These are phyloP conservation scores for Trididemnum nubilum DNA, from an alignment of 23 tunicate genomes.

Conservation along the genomic window DNA sequence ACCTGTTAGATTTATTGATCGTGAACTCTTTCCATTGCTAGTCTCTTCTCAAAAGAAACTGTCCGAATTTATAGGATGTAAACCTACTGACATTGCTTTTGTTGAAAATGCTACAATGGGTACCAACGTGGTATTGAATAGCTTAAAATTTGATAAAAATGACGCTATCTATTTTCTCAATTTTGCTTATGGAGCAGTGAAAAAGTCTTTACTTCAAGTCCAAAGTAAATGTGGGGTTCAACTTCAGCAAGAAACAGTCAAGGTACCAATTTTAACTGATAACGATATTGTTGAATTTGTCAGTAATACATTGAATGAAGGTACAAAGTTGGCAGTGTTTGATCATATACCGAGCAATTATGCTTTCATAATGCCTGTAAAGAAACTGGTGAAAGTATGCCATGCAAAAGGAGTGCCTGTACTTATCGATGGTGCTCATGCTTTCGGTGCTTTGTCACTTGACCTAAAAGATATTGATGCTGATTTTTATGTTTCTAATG, in stretches of 20 bases:
- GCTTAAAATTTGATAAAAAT: slow-evolving; percentile 43
- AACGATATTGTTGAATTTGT: slow-evolving; percentile 57
- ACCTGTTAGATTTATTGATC: slow-evolving; percentile 78
- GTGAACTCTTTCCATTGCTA: slow-evolving; percentile 75
- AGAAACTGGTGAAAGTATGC: slow-evolving; percentile 57
- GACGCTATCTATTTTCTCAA: slow-evolving; percentile 61
- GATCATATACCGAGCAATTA: slow-evolving; percentile 85
- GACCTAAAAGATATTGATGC: slow-evolving; percentile 51
- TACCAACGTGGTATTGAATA: slow-evolving; percentile 69
- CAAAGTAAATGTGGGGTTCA: slow-evolving; percentile 48
- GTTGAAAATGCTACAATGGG: slow-evolving; percentile 83
- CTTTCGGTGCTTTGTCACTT: slow-evolving; percentile 56
- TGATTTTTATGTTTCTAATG: slow-evolving; percentile 75
- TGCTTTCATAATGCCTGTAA: slow-evolving; percentile 71
- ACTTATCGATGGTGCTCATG: slow-evolving; percentile 91
- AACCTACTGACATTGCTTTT: slow-evolving; percentile 64
- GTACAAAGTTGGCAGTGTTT: slow-evolving; percentile 70
- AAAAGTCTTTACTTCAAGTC: slow-evolving; percentile 58
- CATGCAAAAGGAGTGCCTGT: slow-evolving; percentile 77
- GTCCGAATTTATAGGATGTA: slow-evolving; percentile 72
- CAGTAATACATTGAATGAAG: slow-evolving; percentile 32
- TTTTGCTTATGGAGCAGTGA: slow-evolving; percentile 88
- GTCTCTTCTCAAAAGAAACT: slow-evolving; percentile 64
- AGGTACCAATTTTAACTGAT: slow-evolving; percentile 46
- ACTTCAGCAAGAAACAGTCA: slow-evolving; percentile 48